Evolutionary conservation across 2,797 vertebrate species (phyloP).

Genomic region (Protonibea diacanthus): DNA sequence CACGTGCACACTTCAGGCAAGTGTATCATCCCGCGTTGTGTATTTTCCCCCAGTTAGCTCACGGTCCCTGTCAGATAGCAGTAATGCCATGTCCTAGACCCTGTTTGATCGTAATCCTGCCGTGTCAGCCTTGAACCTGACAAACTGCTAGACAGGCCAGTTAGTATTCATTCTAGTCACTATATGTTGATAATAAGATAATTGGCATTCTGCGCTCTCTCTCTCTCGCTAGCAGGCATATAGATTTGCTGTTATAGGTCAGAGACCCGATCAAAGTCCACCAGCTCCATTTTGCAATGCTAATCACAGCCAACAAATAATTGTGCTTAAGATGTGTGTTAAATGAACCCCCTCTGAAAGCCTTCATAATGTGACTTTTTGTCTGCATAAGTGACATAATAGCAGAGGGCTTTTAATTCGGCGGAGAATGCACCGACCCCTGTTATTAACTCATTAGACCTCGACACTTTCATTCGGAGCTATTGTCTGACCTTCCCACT

Average conservation of each 20-base stretch:
- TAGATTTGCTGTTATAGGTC: constrained; percentile 83
- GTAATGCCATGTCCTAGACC: constrained; percentile 51
- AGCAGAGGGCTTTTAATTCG: constrained; percentile 74
- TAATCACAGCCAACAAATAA: constrained; percentile 83
- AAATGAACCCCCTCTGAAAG: constrained; percentile 77
- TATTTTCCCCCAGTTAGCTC: constrained; percentile 32
- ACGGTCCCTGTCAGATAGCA: constrained; percentile 48
- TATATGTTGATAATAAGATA: constrained; percentile 82
- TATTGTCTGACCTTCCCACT: constrained; percentile 74
- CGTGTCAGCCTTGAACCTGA: constrained; percentile 72
- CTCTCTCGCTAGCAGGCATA: constrained; percentile 66
- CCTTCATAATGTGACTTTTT: constrained; percentile 79
- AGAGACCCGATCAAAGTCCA: constrained; percentile 84
- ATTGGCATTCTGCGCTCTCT: constrained; percentile 81
- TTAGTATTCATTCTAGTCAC: constrained; percentile 79
- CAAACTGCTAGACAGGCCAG: constrained; percentile 56
- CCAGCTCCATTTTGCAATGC: constrained; percentile 83
- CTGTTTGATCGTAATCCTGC: constrained; percentile 74
- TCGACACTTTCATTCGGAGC: constrained; percentile 70
- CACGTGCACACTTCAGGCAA: constrained; percentile 28
- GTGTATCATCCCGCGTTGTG: constrained; percentile 22
- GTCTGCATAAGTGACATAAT: constrained; percentile 77
- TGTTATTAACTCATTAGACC: constrained; percentile 82
- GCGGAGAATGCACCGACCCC: constrained; percentile 73
- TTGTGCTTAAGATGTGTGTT: constrained; percentile 81